Evolutionary conservation across 2,797 vertebrate genomes (phyloP).

Genomic region (Fistularia commersonii): DNA sequence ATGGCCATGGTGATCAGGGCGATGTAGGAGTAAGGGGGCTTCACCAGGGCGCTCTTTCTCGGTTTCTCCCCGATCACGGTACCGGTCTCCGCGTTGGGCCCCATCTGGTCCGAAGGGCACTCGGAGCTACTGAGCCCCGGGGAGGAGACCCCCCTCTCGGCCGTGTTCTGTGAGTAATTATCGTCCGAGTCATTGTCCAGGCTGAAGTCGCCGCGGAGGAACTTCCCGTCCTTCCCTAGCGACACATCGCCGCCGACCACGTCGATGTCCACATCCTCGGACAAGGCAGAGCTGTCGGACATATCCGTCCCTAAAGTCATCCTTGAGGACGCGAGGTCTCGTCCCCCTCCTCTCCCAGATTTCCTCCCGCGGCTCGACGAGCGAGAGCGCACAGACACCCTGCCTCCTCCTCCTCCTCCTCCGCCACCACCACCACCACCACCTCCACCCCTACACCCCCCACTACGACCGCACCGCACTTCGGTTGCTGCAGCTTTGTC

Average conservation of each 20-base stretch:
- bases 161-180: slow-evolving; percentile 77
- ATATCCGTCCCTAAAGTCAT: slow-evolving; percentile 87
- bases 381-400: slow-evolving; percentile 36
- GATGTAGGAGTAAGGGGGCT: slow-evolving; percentile 94
- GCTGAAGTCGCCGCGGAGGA: slow-evolving; percentile 77
- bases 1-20: slow-evolving; percentile 96
- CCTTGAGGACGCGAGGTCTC: slow-evolving; percentile 66
- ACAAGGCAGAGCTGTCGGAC: slow-evolving; percentile 88
- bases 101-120: slow-evolving; percentile 73
- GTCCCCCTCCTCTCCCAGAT: slow-evolving; percentile 60
- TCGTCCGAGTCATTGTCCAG: slow-evolving; percentile 84
- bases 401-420: slow-evolving; percentile 24
- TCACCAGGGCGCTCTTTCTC: slow-evolving; percentile 87
- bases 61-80: slow-evolving; percentile 67
- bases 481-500: slow-evolving; percentile 40
- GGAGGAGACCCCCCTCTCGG: slow-evolving; percentile 63
- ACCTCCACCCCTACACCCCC: background rate
- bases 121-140: slow-evolving; percentile 74
- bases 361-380: slow-evolving; percentile 48
- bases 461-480: slow-evolving; percentile 34
- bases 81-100: slow-evolving; percentile 60
- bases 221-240: slow-evolving; percentile 80
- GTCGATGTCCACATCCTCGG: slow-evolving; percentile 94
- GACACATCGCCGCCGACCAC: slow-evolving; percentile 90
- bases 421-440: background rate